Evolutionary conservation across 2,113 vertebrate species (phyloP), one percentile per base, ranked within the genome.

Genomic region (Anser brachyrhynchus): DNA sequence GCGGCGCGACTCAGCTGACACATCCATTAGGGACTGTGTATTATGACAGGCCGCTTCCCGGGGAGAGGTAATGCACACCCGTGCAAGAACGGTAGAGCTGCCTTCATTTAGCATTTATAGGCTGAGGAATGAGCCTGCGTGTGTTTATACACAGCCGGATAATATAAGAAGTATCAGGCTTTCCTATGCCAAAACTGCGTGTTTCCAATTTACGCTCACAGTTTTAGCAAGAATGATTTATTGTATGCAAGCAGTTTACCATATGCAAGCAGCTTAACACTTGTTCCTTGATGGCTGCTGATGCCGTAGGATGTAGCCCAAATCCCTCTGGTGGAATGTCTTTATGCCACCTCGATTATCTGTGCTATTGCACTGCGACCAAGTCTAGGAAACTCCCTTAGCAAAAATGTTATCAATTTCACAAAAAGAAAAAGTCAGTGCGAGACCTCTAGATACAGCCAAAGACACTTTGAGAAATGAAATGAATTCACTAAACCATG

Each of bases 301-400:
- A 71, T 83, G 54, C 87, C 1, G 3, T 54, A 75, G 51, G 46
- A 91, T n/a, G 55, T 41, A 62, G 79, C 67, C 58, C 59, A 85
- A 64, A 89, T 79, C 58, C 51, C 51, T 79, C 35, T n/a, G 43
- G 43, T 90, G 72, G 28, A 71, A 86, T 70, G 64, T 59, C 72
- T 88, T 91, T 78, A 86, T 81, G 76, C 83, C 88, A 78, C 55
- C 69, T 89, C 6, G 3, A 25, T 92, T 94, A 94, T 75, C 90
- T 77, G 17, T 85, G 92, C 78, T 62, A 65, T 57, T 87, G 66
- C 80, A 31, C 5, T 91, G 43, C 64, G 86, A 43, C 76, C 0
- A 2, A 67, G 64, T 81, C 88, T 62, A 55, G 76, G 76, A 95
- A 90, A 86, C 52, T 90, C 76, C 46, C 71, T 85, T 79, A 92